These are phyloP conservation scores for Lepisosteus oculatus DNA, from an alignment of 2,113 vertebrate species.

Conservation along the genomic window DNA sequence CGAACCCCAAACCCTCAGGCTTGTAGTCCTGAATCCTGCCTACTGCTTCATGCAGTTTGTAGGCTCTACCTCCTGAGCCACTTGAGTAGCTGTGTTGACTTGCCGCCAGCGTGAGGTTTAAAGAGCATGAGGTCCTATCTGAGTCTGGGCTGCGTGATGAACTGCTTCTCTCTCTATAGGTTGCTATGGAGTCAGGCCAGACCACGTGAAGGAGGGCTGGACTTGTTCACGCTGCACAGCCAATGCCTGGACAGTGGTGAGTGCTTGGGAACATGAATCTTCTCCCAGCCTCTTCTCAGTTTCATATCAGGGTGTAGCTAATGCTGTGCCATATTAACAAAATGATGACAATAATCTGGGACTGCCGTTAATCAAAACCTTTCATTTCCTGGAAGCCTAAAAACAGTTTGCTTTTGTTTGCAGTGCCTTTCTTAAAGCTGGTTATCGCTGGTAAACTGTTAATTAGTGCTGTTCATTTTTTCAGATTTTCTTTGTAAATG, in stretches of 20 bases:
- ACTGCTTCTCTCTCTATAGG: slow-evolving; percentile 55
- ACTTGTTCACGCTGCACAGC: slow-evolving; percentile 81
- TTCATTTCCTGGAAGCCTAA: background rate
- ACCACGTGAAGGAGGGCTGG: slow-evolving; percentile 77
- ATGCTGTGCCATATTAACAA: too few relatives aligned
- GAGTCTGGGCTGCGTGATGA: background rate
- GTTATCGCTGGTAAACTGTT: background rate
- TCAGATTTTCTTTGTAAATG: background rate
- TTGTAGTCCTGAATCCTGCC: too few relatives aligned
- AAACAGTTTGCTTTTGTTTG: background rate
- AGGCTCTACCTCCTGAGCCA: too few relatives aligned
- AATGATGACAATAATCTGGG: too few relatives aligned
- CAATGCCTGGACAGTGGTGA: slow-evolving; percentile 82
- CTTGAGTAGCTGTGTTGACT: too few relatives aligned
- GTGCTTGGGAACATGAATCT: slow-evolving; percentile 20
- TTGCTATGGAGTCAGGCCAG: slow-evolving; percentile 86
- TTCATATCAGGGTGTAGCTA: too few relatives aligned
- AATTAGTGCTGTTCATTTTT: background rate
- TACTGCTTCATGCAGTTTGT: too few relatives aligned
- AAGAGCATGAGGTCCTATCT: too few relatives aligned
- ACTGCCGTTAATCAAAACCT: too few relatives aligned
- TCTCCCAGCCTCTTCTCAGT: background rate
- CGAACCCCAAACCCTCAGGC: too few relatives aligned
- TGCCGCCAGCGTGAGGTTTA: too few relatives aligned
- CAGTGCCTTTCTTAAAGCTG: background rate